Percentiles rank a stretch among this genome's conserved stretches.
These are phyloP conservation scores for Actinernus sp. DNA, from an alignment of 92 coral and sea anemone species.

Conservation along the genomic window DNA sequence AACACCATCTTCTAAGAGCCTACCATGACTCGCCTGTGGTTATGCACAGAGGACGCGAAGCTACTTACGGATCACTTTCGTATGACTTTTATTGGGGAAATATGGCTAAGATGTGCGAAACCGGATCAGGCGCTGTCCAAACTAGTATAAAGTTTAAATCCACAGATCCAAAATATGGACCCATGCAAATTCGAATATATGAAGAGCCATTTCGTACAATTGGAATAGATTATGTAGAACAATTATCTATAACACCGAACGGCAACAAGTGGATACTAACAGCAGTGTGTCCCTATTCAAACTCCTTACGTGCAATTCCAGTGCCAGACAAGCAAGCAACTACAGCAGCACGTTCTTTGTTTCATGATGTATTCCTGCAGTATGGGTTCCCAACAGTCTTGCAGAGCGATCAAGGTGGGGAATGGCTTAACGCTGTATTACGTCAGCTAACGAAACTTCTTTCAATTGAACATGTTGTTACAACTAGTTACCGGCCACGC, in stretches of 20 bases:
- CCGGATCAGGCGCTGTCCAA: slow-evolving; percentile 66
- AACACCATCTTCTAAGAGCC: too few relatives aligned
- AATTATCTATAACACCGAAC: slow-evolving; percentile 23
- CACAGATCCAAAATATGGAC: slow-evolving; percentile 36
- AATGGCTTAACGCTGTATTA: slow-evolving; percentile 68
- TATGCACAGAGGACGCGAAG: slow-evolving; percentile 66
- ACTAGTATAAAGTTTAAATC: slow-evolving; percentile 40
- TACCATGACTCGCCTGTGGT: too few relatives aligned
- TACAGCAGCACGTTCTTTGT: slow-evolving; percentile 47
- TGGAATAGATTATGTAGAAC: too few relatives aligned
- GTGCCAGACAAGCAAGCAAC: slow-evolving; percentile 55
- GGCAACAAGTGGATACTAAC: slow-evolving; percentile 54
- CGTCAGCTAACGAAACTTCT: too few relatives aligned
- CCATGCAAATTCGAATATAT: slow-evolving; percentile 58
- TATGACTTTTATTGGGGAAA: too few relatives aligned
- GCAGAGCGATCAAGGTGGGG: slow-evolving; percentile 63
- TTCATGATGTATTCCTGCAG: slow-evolving; percentile 34
- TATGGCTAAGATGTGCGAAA: slow-evolving; percentile 52
- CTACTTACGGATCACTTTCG: too few relatives aligned
- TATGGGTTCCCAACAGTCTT: too few relatives aligned
- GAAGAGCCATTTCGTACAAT: slow-evolving; percentile 52
- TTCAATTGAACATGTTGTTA: slow-evolving; percentile 62
- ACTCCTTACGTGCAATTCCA: slow-evolving; percentile 43
- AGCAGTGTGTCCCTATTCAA: slow-evolving; percentile 42
- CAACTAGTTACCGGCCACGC: slow-evolving; percentile 40